Conservation (phyloP, 1,140 invertebrate species). For the Calliopsis andreniformis region DNA sequence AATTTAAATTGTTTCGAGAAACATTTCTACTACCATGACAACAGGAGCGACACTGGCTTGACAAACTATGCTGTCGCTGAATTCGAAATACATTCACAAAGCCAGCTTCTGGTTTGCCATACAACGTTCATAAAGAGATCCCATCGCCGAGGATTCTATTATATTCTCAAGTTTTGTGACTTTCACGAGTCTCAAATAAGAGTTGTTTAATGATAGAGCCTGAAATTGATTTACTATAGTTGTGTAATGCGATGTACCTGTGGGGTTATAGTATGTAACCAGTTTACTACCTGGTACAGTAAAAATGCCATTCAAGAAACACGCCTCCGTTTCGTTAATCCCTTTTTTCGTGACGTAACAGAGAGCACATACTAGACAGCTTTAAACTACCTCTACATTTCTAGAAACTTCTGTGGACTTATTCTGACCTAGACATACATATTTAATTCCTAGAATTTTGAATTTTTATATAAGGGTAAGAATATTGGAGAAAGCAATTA, state of each 20-base stretch:
- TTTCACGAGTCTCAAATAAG: constrained; percentile 24
- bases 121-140: constrained; percentile 5
- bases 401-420: too few relatives aligned
- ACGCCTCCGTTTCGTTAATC: too few relatives aligned
- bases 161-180: neutral
- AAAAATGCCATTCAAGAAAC: too few relatives aligned
- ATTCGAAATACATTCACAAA: neutral
- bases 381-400: too few relatives aligned
- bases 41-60: neutral
- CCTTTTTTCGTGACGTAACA: too few relatives aligned
- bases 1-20: neutral
- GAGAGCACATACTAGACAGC: too few relatives aligned
- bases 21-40: constrained; percentile 1
- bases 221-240: constrained; percentile 23
- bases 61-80: neutral
- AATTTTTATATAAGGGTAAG: too few relatives aligned
- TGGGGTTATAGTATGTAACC: too few relatives aligned
- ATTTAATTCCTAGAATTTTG: too few relatives aligned
- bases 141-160: constrained; percentile 14
- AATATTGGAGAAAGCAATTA: too few relatives aligned
- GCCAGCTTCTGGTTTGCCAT: neutral
- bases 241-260: constrained; percentile 40
- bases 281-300: too few relatives aligned
- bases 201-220: constrained; percentile 15
- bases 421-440: too few relatives aligned